Evolutionary conservation across 2,113 vertebrate species (phyloP), one percentile per base, ranked within the genome.

Genomic region (Rhegmatorhina hoffmannsi): DNA sequence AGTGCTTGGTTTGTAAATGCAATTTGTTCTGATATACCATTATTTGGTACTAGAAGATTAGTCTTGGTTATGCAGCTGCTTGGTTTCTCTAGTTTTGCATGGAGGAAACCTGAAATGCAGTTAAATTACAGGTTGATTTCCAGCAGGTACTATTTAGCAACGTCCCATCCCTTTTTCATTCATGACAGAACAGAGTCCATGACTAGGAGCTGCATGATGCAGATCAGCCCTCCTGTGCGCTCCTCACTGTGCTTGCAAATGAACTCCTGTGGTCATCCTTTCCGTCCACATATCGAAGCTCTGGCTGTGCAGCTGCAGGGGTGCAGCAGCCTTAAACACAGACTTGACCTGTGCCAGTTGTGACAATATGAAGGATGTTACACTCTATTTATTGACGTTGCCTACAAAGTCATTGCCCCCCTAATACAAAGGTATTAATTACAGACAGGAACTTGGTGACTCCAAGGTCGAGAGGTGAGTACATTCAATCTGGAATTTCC

Each of bases 391-490:
- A n/a, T 11, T 55, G 83, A 49, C n/a, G 9, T 84, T 49, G 21
- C 20, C 26, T n/a, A 33, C 76, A 58, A 86, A 84, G 60, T 84
- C 56, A 21, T 55, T 81, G 19, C 20, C 29, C 14, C 31, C 36
- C 44, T 50, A 40, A 33, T 34, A 33, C 34, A 18, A 66, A 64
- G 52, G 29, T 69, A 49, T 90, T 90, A 50, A 70, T 83, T 89
- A 68, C 52, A 78, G 59, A 43, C 19, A 82, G 63, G 74, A 91
- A 55, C 20, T 4, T 9, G 14, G 77, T 55, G 81, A 84, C 59
- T 95, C 33, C 89, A 96, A 95, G 95, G 95, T 96, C 78, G 4
- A 44, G 87, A 77, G 66, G 91, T 59, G 72, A 77, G 68, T 63
- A 43, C 2, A 0, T 58, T 60, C 75, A 87, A 94, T 91, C 82